Base-by-base conservation (phyloP, 1,140 invertebrate species). In the Panagrolaimus sp. region DNA sequence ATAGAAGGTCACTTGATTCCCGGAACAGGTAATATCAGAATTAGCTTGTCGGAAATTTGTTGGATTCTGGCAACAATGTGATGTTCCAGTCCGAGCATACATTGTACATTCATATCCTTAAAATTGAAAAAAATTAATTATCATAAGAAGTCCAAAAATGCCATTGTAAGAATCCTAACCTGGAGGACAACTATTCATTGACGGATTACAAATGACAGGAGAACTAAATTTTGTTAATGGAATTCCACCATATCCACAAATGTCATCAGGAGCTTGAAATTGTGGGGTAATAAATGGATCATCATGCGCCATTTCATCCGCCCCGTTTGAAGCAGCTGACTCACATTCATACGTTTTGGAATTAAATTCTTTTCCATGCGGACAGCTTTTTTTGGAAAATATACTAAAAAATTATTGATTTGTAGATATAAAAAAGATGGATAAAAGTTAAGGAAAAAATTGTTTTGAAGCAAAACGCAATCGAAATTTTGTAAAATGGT, bases 151-250 rank as follows among this genome's bases (percentile, higher is more conserved):
- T 17, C 24, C n/a, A 7, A 70, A 48, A 52, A 45, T 46, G 70
- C 26, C n/a, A 14, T 28, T 32, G n/a, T 7, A 28, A 65, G 14
- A 45, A 47, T 21, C 58, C 55, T n/a, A 32, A 81, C 79, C 79
- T 71, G 82, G 76, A 45, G 80, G 80, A 71, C 80, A 82, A 47
- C 76, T 82, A 55, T 71, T 71, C 63, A 83, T 82, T 10, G 68
- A 68, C 9, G 80, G 80, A 71, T 83, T 83, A 63, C 80, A 82
- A 17, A 69, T 71, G 17, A 82, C 80, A 6, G 80, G 80, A 9
- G 80, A 82, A 48, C 80, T 72, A 12, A 83, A 70, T 58, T 73
- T 77, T 5, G 80, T 82, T 32, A 82, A 65, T n/a, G 82, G 79
- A 63, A 77, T 75, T 47, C 82, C 80, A n/a, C 72, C 79, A 43